Percentiles rank a stretch among this genome's conserved stretches.
These are phyloP conservation scores for Diarsia rubi DNA, from an alignment of 2,888 invertebrate genomes.

Conservation along the genomic window DNA sequence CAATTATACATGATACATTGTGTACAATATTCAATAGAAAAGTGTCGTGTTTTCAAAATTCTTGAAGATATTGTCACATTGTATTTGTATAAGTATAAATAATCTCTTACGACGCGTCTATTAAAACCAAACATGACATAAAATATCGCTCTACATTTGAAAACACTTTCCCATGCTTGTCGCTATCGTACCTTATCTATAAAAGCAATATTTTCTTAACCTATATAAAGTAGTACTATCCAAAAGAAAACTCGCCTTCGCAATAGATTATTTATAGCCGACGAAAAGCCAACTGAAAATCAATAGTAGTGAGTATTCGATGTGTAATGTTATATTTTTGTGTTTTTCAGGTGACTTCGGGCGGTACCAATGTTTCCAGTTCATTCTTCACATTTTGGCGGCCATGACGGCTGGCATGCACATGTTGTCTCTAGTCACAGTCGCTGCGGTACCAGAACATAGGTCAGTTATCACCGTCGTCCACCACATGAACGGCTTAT, in stretches of 20 bases:
- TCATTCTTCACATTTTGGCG: conserved; percentile 94
- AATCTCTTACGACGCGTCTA: conserved; percentile 4
- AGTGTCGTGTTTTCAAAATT: neutral
- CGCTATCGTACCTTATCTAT: conserved; percentile 37
- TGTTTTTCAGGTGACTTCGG: conserved; percentile 94
- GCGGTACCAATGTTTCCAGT: conserved; percentile 95
- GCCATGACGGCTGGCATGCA: conserved; percentile 95
- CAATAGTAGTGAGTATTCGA: neutral
- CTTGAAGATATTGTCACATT: neutral
- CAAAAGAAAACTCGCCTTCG: conserved; percentile 3
- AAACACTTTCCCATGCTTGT: conserved; percentile 35
- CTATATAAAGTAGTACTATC: conserved; percentile 28
- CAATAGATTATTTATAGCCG: conserved; percentile 30
- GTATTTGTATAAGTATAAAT: neutral
- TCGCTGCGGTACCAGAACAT: conserved; percentile 95
- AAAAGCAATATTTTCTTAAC: conserved; percentile 46
- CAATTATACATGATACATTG: neutral
- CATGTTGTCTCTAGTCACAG: conserved; percentile 95
- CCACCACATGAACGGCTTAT: conserved; percentile 37
- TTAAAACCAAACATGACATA: conserved; percentile 10
- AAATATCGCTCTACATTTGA: conserved; percentile 26
- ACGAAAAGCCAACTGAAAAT: conserved; percentile 18
- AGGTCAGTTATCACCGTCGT: conserved; percentile 79
- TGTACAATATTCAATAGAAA: neutral
- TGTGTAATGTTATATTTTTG: conserved; percentile 28